A percentile compares a stretch with the other conserved stretches of the same genome.
phyloP scores from a whole-genome alignment of 2,888 invertebrate genomes.

The Morpho helenor region DNA sequence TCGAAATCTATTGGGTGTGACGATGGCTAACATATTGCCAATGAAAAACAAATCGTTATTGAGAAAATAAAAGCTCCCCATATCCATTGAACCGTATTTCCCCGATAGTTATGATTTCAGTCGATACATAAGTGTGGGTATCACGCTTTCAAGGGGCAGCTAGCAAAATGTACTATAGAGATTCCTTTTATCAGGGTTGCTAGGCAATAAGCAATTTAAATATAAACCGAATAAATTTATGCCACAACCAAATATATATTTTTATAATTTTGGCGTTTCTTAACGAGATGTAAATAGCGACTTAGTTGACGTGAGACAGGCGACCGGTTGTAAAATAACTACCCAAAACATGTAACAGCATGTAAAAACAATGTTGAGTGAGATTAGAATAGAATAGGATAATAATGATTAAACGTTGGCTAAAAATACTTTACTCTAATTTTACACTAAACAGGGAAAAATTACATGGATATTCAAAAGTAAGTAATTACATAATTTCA shows the following conservation, averaged over 20 bases:
- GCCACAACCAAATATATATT: too few species aligned
- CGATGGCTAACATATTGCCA: conserved; percentile 7
- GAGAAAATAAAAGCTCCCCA: conserved; percentile 6
- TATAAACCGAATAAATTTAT: too few species aligned
- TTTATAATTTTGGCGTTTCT: too few species aligned
- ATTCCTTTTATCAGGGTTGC: conserved; percentile 26
- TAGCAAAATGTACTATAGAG: conserved; percentile 36
- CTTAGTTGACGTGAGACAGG: too few species aligned
- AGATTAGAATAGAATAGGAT: not conserved
- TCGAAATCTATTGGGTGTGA: conserved; percentile 8
- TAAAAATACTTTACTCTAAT: too few species aligned
- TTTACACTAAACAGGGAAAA: too few species aligned
- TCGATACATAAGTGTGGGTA: conserved; percentile 29
- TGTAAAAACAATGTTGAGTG: not conserved
- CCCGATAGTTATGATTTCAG: conserved; percentile 16
- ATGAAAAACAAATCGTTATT: conserved; percentile 10
- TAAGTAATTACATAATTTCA: too few species aligned
- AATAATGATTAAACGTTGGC: not conserved
- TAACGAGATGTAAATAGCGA: too few species aligned
- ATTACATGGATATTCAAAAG: too few species aligned
- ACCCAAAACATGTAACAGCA: too few species aligned
- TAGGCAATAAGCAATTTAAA: conserved; percentile 1
- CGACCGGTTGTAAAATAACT: too few species aligned
- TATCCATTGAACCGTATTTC: conserved; percentile 10
- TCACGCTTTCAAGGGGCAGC: conserved; percentile 43